A percentile compares a stretch with the other conserved stretches of the same genome.
Evolutionary conservation across 2,797 vertebrate species (phyloP).

Genomic region (Borostomias antarcticus): DNA sequence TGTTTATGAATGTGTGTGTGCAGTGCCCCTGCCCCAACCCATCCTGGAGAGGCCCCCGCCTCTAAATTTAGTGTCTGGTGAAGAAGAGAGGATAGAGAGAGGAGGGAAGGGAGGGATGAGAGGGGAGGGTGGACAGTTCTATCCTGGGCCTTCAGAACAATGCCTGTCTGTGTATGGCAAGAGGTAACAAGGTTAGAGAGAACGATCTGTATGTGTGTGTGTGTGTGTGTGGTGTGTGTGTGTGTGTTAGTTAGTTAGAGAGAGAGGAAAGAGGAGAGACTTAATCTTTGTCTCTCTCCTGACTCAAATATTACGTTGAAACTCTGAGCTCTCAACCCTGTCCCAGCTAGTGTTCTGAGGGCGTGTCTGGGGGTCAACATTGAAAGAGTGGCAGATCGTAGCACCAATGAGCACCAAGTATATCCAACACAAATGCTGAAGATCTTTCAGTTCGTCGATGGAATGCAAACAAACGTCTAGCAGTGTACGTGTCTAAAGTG

Average conservation of each 20-base stretch:
- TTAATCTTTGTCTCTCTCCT: too few species aligned
- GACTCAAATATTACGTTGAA: too few species aligned
- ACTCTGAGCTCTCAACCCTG: too few species aligned
- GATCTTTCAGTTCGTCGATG: too few species aligned
- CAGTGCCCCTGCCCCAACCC: constrained; percentile 38
- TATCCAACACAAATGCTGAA: too few species aligned
- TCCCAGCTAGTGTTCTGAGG: too few species aligned
- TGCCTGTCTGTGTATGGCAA: constrained; percentile 32
- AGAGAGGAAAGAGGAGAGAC: constrained; percentile 22
- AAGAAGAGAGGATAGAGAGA: constrained; percentile 29
- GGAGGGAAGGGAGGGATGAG: constrained; percentile 28
- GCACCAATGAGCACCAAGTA: too few species aligned
- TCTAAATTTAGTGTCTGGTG: constrained; percentile 64
- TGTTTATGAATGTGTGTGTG: constrained; percentile 40
- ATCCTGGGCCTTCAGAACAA: constrained; percentile 54
- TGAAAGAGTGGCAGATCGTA: too few species aligned
- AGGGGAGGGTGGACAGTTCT: constrained; percentile 20
- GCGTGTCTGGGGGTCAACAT: too few species aligned
- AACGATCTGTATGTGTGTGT: constrained; percentile 5
- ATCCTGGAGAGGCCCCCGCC: constrained; percentile 45
- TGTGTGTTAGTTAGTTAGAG: background rate
- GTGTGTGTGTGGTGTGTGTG: constrained; percentile 18
- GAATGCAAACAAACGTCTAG: too few species aligned
- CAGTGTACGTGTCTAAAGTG: too few species aligned
- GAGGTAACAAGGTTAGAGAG: constrained; percentile 19